Base-by-base conservation (phyloP, 2,888 invertebrate species). In the Mythimna vitellina region DNA sequence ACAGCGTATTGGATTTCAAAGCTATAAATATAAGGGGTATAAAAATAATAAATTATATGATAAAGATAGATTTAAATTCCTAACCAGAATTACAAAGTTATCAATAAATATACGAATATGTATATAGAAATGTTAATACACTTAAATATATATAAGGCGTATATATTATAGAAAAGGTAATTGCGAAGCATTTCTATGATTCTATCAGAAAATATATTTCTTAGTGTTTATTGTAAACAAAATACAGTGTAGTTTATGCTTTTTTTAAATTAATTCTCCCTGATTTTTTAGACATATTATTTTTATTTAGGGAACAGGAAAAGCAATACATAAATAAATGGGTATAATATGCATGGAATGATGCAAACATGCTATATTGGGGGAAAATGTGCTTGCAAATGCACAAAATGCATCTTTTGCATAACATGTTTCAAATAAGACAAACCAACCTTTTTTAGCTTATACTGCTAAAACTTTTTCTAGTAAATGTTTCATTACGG, bases 331-430 rank as follows among this genome's bases (percentile, higher is more conserved):
- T 29, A 22, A 51, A 62, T 29, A 22, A 51, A 53, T 65, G 58
- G 85, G 65, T 54, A 63, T 20, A 65, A 73, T 75, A 73, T 74
- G 73, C 83, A 80, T 73, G 70, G 71, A 66, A 65, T 46, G 29
- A 35, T 82, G 66, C 80, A 69, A 25, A 32, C 83, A 82, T 83
- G 81, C 82, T 67, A 53, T 35, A 60, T 8, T 65, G 42, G 57
- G 69, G 64, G 10, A 38, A 66, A 66, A 62, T 80, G 42, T 67
- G 57, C 70, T 62, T 63, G 54, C 42, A 73, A 72, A 78, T 78
- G 38, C 66, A 73, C 56, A 68, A 62, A 72, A 71, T 62, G 56
- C 67, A 63, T 62, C 0, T 25, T 58, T 62, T 56, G 29, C 49
- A 57, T 56, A 57, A 76, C 54, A 38, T 38, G 2, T 56, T 61